Percentiles rank a stretch among this genome's conserved stretches.
These are phyloP conservation scores for Glaucopsyche alexis DNA, from an alignment of 2,888 invertebrate species.

Conservation along the genomic window DNA sequence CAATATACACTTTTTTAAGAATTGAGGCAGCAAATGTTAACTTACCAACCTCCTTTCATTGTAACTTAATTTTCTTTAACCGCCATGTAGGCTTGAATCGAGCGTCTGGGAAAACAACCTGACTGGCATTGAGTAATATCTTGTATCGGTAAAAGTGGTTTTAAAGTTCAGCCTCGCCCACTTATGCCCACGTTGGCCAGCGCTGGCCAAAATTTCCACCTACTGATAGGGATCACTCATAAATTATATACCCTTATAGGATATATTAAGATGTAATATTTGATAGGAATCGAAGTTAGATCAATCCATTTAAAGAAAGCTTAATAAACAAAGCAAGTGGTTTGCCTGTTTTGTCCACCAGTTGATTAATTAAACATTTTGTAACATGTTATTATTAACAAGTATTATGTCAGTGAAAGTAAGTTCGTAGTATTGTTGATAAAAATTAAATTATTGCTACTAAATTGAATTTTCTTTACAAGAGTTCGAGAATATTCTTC, in stretches of 20 bases:
- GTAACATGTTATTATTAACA: too few species aligned
- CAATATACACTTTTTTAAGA: too few species aligned
- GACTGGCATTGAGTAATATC: conserved; percentile 42
- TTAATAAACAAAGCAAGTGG: not conserved
- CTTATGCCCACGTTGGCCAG: conserved; percentile 61
- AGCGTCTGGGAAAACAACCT: not conserved
- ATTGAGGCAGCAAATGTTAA: too few species aligned
- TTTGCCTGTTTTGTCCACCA: not conserved
- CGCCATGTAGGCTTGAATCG: not conserved
- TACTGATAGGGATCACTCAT: conserved; percentile 42
- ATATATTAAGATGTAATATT: not conserved
- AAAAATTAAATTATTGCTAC: too few species aligned
- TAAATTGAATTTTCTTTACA: too few species aligned
- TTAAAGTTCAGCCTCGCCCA: conserved; percentile 41
- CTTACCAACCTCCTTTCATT: not conserved
- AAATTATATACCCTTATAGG: not conserved
- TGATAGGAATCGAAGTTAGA: not conserved
- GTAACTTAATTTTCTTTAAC: not conserved
- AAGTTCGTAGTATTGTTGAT: too few species aligned
- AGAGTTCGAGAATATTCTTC: too few species aligned
- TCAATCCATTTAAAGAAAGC: not conserved
- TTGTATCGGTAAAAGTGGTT: conserved; percentile 47
- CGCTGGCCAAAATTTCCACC: conserved; percentile 64
- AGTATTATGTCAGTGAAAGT: too few species aligned
- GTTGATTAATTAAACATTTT: not conserved